Evolutionary conservation across 2,113 vertebrate species (phyloP).

Genomic region (Chaetorhynchus papuensis): DNA sequence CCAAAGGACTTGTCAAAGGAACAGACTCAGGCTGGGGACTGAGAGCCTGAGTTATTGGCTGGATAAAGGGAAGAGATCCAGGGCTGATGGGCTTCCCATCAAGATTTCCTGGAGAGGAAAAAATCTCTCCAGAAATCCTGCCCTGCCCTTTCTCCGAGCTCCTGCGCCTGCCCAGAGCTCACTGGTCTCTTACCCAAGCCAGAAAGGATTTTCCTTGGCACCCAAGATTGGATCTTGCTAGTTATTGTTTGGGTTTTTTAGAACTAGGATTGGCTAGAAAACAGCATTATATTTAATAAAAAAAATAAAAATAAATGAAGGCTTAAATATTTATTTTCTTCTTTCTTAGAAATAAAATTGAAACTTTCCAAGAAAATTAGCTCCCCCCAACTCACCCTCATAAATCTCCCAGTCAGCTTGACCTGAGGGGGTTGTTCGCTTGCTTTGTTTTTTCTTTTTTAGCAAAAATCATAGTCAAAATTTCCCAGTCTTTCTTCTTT

Average conservation of each 20-base stretch:
- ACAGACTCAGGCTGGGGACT: neutral
- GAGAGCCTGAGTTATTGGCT: neutral
- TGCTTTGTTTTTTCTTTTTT: neutral
- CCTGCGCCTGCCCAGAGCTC: neutral
- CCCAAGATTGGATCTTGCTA: neutral
- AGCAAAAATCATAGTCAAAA: neutral
- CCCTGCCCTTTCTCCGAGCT: accelerated
- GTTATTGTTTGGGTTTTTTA: neutral
- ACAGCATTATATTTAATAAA: neutral
- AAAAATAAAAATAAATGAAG: neutral
- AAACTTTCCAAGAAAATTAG: neutral
- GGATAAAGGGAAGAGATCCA: neutral
- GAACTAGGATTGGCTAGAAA: neutral
- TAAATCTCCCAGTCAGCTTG: neutral
- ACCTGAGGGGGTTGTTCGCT: neutral
- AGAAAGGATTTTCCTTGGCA: conserved; percentile 2
- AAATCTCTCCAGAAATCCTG: neutral
- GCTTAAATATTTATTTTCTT: conserved; percentile 2
- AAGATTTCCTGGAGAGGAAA: neutral
- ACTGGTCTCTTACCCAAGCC: neutral
- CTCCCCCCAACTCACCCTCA: neutral
- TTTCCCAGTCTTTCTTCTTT: neutral
- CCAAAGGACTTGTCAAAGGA: neutral
- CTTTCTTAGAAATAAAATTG: conserved; percentile 12
- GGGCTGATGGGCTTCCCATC: neutral